phyloP scores from a whole-genome alignment of 2,113 vertebrate species.

The Tichodroma muraria region DNA sequence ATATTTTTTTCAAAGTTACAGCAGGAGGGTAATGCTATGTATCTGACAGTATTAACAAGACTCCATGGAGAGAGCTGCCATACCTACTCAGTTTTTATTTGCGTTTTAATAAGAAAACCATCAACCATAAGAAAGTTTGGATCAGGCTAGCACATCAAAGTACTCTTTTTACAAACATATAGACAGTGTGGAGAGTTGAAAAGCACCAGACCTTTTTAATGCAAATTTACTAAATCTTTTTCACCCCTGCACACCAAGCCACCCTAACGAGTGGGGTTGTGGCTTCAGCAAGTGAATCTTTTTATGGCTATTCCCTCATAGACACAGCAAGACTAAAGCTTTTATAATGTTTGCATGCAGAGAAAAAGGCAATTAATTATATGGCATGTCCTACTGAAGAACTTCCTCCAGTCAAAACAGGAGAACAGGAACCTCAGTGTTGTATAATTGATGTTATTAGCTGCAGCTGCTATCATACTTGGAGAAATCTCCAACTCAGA shows the following conservation, averaged over 20 bases:
- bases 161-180: background rate
- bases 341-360: background rate
- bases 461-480: background rate
- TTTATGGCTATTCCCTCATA: fast-evolving
- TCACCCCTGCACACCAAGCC: background rate
- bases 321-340: background rate
- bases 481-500: background rate
- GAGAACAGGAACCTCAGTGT: background rate
- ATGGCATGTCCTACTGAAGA: background rate
- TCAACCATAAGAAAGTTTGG: background rate
- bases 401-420: background rate
- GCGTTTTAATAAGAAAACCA: background rate
- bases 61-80: background rate
- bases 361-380: background rate
- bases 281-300: background rate
- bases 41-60: background rate
- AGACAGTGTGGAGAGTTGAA: background rate
- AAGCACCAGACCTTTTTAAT: background rate
- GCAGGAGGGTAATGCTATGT: background rate
- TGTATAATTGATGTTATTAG: background rate
- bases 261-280: background rate
- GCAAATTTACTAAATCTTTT: background rate
- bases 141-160: background rate
- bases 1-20: background rate
- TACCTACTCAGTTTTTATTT: background rate